Conservation (phyloP, 1,140 invertebrate species). For the Hylyphantes graminicola region DNA sequence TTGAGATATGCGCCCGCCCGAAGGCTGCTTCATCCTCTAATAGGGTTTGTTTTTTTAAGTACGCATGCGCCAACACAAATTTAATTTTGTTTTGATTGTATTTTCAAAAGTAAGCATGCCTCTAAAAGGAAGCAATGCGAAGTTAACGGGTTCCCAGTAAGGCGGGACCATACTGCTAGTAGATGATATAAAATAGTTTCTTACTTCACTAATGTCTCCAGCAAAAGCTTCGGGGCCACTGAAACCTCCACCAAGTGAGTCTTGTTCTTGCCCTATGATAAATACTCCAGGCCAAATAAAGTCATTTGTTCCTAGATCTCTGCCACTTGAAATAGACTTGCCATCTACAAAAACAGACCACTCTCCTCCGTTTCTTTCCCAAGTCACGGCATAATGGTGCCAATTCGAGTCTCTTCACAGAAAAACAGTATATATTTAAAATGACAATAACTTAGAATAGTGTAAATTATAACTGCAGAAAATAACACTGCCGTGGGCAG, state of each 20-base stretch:
- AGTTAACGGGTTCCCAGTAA: too few species aligned
- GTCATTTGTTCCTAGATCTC: background rate
- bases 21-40: too few species aligned
- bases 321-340: background rate
- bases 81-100: too few species aligned
- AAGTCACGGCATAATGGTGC: slow-evolving; percentile 54
- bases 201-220: slow-evolving; percentile 56
- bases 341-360: slow-evolving; percentile 48
- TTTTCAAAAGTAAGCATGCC: too few species aligned
- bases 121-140: too few species aligned
- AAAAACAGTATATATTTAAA: background rate
- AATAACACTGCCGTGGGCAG: too few species aligned
- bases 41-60: too few species aligned
- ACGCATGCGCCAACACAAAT: too few species aligned
- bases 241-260: slow-evolving; percentile 44
- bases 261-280: slow-evolving; percentile 59
- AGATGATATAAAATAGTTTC: background rate
- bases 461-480: too few species aligned
- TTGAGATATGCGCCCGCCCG: too few species aligned
- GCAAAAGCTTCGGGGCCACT: slow-evolving; percentile 43
- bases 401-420: slow-evolving; percentile 23
- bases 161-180: too few species aligned
- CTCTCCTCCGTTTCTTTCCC: slow-evolving; percentile 26
- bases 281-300: slow-evolving; percentile 35
- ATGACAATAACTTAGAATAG: background rate